A percentile compares a stretch with the other conserved stretches of the same genome.
phyloP scores from a whole-genome alignment of 1,140 invertebrate genomes.

The Nixonia krombeini region DNA sequence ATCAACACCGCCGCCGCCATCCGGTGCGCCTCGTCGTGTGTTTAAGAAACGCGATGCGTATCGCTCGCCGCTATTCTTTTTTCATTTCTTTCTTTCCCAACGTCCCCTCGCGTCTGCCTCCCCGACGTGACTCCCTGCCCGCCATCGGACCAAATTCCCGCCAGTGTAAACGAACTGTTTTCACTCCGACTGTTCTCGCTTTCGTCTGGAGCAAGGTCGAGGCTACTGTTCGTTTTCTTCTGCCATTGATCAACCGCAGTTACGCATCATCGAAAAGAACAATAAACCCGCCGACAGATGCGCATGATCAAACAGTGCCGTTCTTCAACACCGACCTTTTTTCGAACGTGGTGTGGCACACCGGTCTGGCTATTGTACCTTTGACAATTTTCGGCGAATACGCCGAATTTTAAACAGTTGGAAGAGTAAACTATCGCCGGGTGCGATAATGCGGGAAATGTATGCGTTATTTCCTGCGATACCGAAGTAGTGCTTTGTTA shows the following conservation, averaged over 20 bases:
- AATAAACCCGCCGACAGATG: not conserved
- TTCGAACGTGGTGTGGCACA: too few relatives aligned
- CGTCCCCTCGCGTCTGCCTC: not conserved
- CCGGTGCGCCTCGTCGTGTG: not conserved
- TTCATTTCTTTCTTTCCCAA: not conserved
- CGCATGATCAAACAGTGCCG: too few relatives aligned
- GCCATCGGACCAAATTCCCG: not conserved
- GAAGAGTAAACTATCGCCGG: too few relatives aligned
- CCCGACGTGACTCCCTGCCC: not conserved
- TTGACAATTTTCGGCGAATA: too few relatives aligned
- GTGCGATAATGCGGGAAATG: too few relatives aligned
- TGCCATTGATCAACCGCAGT: constrained; percentile 26
- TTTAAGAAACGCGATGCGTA: constrained; percentile 11
- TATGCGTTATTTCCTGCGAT: too few relatives aligned
- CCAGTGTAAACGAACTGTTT: constrained; percentile 12
- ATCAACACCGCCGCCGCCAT: constrained; percentile 1
- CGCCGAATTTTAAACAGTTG: too few relatives aligned
- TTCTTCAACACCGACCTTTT: too few relatives aligned
- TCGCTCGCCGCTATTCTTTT: not conserved
- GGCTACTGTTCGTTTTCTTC: constrained; percentile 29
- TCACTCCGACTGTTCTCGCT: constrained; percentile 12
- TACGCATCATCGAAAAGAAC: constrained; percentile 20
- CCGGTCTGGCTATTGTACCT: too few relatives aligned
- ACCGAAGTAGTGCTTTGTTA: too few relatives aligned
- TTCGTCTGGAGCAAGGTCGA: constrained; percentile 32